Conservation (phyloP, 2,113 vertebrate genomes). For the Ia io region DNA sequence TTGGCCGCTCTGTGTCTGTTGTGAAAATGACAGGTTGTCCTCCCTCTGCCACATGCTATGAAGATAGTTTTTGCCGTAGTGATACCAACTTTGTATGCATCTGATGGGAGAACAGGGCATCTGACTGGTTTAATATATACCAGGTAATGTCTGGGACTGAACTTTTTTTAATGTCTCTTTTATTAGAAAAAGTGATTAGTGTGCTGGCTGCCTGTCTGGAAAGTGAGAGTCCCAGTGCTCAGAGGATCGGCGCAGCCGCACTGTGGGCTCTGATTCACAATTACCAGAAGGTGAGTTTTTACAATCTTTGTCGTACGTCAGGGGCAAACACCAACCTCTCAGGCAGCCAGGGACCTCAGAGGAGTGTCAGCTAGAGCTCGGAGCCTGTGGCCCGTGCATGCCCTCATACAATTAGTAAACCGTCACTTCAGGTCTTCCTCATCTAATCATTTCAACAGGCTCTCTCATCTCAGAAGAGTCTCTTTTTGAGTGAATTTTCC, state of each 20-base stretch:
- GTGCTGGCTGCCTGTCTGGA: constrained; percentile 88
- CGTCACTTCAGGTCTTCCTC: neutral
- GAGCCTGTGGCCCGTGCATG: neutral
- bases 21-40: neutral
- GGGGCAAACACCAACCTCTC: neutral
- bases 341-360: no score
- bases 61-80: neutral
- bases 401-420: neutral
- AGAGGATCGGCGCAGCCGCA: constrained; percentile 90
- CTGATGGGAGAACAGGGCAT: neutral
- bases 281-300: constrained; percentile 91
- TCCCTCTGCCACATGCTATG: neutral
- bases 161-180: constrained; percentile 17
- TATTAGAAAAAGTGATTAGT: constrained; percentile 88
- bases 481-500: neutral
- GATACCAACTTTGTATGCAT: constrained; percentile 28
- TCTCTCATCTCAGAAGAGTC: neutral
- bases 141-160: neutral
- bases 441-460: neutral
- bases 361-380: no score
- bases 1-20: neutral
- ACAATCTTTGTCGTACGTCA: neutral
- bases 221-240: constrained; percentile 82
- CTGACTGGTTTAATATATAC: neutral
- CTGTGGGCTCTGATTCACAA: constrained; percentile 96